Evolutionary conservation across 2,888 invertebrate genomes (phyloP).

Genomic region (Fissipunctia ypsillon): DNA sequence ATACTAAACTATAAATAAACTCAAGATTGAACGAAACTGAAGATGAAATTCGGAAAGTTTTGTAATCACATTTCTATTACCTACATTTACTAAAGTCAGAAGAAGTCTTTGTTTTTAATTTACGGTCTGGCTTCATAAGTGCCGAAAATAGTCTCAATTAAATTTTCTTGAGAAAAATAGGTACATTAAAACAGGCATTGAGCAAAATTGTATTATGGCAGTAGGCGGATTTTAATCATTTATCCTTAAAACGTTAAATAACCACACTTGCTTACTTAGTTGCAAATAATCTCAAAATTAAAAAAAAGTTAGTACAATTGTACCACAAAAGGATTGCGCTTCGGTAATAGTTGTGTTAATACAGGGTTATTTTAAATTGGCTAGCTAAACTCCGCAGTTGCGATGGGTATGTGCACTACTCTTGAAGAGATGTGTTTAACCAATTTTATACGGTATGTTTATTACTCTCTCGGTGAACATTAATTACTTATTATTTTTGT

Average conservation of each 20-base stretch:
- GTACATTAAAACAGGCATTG: background rate
- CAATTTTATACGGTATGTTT: background rate
- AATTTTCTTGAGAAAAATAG: background rate
- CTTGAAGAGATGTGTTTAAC: conserved; percentile 4
- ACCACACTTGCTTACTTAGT: background rate
- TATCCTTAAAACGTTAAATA: conserved; percentile 7
- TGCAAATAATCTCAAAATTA: conserved; percentile 24
- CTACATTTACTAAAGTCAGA: conserved; percentile 27
- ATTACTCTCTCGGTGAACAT: background rate
- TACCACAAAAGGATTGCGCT: conserved; percentile 5
- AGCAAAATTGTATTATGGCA: background rate
- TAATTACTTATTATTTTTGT: background rate
- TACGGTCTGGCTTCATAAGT: conserved; percentile 43
- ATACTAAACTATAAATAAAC: background rate
- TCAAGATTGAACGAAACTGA: conserved; percentile 16
- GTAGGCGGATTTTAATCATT: background rate
- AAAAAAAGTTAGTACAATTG: background rate
- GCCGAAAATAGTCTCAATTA: background rate
- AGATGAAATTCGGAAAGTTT: conserved; percentile 11
- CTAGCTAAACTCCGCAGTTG: too few species aligned
- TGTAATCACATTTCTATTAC: conserved; percentile 3
- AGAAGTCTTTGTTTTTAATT: conserved; percentile 29
- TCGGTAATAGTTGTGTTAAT: too few species aligned
- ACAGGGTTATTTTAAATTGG: too few species aligned
- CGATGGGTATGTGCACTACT: conserved; percentile 7